Percentiles rank a stretch among this genome's conserved stretches.
Conservation (phyloP, 2,888 invertebrate species). For the Bombylius discolor region DNA sequence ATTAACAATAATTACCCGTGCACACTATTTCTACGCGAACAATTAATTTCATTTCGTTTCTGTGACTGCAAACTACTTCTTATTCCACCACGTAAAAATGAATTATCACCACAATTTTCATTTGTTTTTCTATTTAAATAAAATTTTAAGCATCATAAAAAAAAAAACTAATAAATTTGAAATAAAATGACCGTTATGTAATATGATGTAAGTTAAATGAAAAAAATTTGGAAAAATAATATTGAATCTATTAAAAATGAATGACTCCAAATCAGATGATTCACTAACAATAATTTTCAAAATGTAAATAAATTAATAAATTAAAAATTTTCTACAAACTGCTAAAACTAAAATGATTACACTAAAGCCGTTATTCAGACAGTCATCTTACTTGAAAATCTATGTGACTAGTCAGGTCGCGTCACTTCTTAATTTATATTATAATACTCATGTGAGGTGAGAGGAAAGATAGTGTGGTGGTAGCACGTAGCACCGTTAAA, state of each 20-base stretch:
- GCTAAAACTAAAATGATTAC: neutral
- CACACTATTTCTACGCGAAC: slow-evolving; percentile 47
- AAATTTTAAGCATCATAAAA: slow-evolving; percentile 21
- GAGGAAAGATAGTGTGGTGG: too few relatives aligned
- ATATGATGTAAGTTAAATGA: slow-evolving; percentile 16
- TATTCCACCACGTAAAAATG: slow-evolving; percentile 46
- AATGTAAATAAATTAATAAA: too few relatives aligned
- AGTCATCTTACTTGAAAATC: too few relatives aligned
- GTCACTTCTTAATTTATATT: too few relatives aligned
- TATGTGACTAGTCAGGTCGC: too few relatives aligned
- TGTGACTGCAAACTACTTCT: slow-evolving; percentile 43
- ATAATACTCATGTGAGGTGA: too few relatives aligned
- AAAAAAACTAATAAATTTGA: slow-evolving; percentile 12
- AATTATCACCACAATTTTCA: slow-evolving; percentile 43
- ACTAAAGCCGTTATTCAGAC: neutral
- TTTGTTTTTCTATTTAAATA: slow-evolving; percentile 31
- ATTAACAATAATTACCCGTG: slow-evolving; percentile 38
- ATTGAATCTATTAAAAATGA: too few relatives aligned
- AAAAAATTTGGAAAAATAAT: slow-evolving; percentile 15
- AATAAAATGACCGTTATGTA: too few relatives aligned
- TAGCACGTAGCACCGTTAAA: too few relatives aligned
- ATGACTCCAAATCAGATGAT: too few relatives aligned
- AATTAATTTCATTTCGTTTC: slow-evolving; percentile 33
- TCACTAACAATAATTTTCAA: too few relatives aligned
- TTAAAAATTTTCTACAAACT: too few relatives aligned